Evolutionary conservation across 2,888 invertebrate species (phyloP).

Genomic region (Acronicta leporina): DNA sequence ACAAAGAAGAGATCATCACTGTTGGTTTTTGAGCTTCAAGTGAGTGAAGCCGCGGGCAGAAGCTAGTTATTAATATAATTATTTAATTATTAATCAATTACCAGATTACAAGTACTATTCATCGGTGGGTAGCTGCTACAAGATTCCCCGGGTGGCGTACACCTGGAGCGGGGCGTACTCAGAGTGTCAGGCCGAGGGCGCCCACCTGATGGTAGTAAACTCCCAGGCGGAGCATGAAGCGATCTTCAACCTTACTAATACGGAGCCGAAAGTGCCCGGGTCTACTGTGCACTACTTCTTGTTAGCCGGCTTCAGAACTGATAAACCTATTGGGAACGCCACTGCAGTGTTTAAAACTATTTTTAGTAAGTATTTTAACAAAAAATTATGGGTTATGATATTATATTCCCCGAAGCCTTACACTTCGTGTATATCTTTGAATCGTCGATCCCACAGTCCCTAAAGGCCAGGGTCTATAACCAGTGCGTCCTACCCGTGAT

Average conservation of each 20-base stretch:
- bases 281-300: constrained; percentile 63
- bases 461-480: no score
- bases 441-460: no score
- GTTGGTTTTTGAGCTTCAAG: no score
- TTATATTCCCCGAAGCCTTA: no score
- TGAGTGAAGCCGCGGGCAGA: no score
- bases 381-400: no score
- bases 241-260: constrained; percentile 60
- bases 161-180: constrained; percentile 76
- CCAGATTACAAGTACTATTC: constrained; percentile 67
- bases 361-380: constrained; percentile 68
- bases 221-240: constrained; percentile 67
- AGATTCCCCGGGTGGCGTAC: constrained; percentile 57
- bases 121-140: constrained; percentile 75
- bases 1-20: no score
- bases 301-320: constrained; percentile 73
- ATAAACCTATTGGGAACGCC: constrained; percentile 51
- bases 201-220: constrained; percentile 74
- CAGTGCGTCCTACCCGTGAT: no score
- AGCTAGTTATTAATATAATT: no score
- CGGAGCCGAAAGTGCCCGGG: constrained; percentile 15
- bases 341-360: constrained; percentile 73
- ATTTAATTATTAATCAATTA: not conserved
- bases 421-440: no score
- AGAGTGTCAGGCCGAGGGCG: constrained; percentile 69